Base-by-base conservation (phyloP, 2,888 invertebrate species). In the Sycophila texana region DNA sequence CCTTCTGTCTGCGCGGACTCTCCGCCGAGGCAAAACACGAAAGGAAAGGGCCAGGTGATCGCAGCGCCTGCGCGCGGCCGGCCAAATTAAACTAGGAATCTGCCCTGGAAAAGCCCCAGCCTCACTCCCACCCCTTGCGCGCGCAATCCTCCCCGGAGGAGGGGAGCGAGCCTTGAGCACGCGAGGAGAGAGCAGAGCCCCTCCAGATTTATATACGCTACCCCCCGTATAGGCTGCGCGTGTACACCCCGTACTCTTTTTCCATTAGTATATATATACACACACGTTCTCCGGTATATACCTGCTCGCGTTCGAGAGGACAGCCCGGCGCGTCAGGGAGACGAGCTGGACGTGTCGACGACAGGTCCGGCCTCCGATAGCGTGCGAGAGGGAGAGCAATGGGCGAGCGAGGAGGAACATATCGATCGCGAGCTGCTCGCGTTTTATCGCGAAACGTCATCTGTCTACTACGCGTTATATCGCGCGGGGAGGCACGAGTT, bases 391-490 rank as follows among this genome's bases (percentile, higher is more conserved):
- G 61, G 26, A 16, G 30, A 26, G 7, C 14, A 30, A 16, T 30
- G n/a, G 26, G 61, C 61, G 51, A 20, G 51, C 53, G 66, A 20
- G 30, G 66, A 20, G 30, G 7, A 30, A 12, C 30, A 22, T 51
- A 20, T 49, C 66, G 66, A 67, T 67, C 39, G 57, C 13, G 57
- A 30, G 68, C 68, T 22, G 16, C 39, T n/a, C 4, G 39, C 22
- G 39, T 58, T 47, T 70, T 58, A 58, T 70, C 57, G 26, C 47
- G 63, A 58, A 14, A 70, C 70, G 70, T 70, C 57, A 70, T 70
- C 57, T 22, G n/a, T 22, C 14, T 22, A 7, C 30, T 39, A n/a
- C 30, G 39, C 18, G 47, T 22, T 58, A 20, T 58, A 58, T 18
- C 60, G 61, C 7, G n/a, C n/a, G 26, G 61, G 30, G 30, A 61